phyloP scores from a whole-genome alignment of 2,888 invertebrate genomes.

The Xanthorhoe designata region DNA sequence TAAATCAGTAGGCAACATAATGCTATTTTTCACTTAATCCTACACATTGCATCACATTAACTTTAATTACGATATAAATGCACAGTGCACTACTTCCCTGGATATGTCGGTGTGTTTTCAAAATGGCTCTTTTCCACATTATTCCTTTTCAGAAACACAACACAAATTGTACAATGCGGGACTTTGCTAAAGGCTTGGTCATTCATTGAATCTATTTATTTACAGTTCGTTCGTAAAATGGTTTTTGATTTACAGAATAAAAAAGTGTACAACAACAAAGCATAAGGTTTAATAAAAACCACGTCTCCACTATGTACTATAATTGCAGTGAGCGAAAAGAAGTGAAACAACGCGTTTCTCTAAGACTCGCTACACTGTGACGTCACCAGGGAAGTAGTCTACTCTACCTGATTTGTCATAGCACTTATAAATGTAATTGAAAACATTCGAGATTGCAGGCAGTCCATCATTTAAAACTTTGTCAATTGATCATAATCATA shows the following conservation, averaged over 20 bases:
- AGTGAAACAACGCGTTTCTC: slow-evolving; percentile 46
- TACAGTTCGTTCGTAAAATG: slow-evolving; percentile 45
- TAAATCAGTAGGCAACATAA: slow-evolving; percentile 62
- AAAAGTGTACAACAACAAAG: slow-evolving; percentile 35
- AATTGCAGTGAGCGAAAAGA: slow-evolving; percentile 74
- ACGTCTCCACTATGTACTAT: slow-evolving; percentile 59
- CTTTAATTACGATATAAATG: slow-evolving; percentile 66
- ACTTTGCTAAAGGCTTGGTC: slow-evolving; percentile 45
- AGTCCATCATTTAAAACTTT: slow-evolving; percentile 67
- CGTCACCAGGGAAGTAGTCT: slow-evolving; percentile 72
- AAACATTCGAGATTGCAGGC: slow-evolving; percentile 75
- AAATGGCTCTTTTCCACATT: slow-evolving; percentile 94
- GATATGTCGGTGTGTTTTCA: slow-evolving; percentile 92
- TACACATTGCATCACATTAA: slow-evolving; percentile 69
- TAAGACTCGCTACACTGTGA: slow-evolving; percentile 73
- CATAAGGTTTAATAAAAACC: slow-evolving; percentile 41
- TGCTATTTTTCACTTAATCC: slow-evolving; percentile 67
- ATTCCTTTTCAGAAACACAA: slow-evolving; percentile 94
- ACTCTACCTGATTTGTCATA: slow-evolving; percentile 69
- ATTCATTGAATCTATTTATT: slow-evolving; percentile 40
- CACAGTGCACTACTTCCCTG: slow-evolving; percentile 78
- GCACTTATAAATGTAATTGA: slow-evolving; percentile 71
- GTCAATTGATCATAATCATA: slow-evolving; percentile 47
- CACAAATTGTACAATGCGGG: slow-evolving; percentile 88
- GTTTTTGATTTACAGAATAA: slow-evolving; percentile 26